A percentile compares a stretch with the other conserved stretches of the same genome.
Evolutionary conservation across 2,797 vertebrate genomes (phyloP).

Genomic region (Propithecus deckenii): DNA sequence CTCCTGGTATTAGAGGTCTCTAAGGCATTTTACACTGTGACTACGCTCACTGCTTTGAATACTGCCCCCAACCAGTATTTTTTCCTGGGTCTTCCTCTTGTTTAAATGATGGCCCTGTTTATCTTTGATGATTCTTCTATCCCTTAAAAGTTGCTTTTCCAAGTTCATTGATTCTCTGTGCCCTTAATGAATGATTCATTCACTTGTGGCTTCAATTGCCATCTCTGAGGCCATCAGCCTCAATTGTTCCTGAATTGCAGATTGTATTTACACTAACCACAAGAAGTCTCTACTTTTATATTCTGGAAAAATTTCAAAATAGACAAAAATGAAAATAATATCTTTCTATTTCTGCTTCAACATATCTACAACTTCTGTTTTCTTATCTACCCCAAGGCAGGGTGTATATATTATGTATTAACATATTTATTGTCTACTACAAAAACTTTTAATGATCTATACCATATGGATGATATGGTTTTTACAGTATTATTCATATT

Average conservation of each 20-base stretch:
- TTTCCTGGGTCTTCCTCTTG: background rate
- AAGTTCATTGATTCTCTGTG: background rate
- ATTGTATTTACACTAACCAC: background rate
- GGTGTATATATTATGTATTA: background rate
- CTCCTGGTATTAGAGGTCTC: background rate
- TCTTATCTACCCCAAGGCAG: background rate
- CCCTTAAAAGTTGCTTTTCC: background rate
- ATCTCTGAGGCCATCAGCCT: background rate
- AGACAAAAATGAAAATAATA: background rate
- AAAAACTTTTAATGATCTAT: background rate
- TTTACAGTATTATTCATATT: background rate
- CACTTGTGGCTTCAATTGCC: background rate
- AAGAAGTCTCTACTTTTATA: background rate
- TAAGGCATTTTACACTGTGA: background rate
- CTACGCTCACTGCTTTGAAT: background rate
- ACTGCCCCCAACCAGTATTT: background rate
- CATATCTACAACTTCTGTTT: background rate
- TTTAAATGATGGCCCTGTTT: background rate
- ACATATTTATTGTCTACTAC: background rate
- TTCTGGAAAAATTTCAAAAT: background rate
- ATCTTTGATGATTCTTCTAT: background rate
- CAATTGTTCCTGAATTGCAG: background rate
- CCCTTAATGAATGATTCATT: background rate
- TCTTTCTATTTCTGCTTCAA: background rate
- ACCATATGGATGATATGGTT: background rate